Conservation (phyloP, 1,140 invertebrate genomes). For the Drosophila mayri region DNA sequence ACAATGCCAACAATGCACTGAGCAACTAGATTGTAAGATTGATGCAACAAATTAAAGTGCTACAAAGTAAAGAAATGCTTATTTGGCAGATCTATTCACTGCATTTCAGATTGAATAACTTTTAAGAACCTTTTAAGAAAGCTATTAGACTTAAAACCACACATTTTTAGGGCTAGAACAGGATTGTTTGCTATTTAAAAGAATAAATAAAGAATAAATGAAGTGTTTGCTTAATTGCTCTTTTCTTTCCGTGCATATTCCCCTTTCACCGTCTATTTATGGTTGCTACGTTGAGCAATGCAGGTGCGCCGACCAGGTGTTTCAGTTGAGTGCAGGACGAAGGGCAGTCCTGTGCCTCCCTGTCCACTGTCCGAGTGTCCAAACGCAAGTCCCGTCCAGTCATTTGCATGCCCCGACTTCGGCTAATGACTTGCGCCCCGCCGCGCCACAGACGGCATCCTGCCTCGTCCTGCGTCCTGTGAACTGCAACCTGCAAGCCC, state of each 20-base stretch:
- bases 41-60: background rate
- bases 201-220: too few species aligned
- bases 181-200: background rate
- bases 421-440: conserved; percentile 44
- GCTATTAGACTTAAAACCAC: background rate
- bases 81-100: background rate
- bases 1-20: conserved; percentile 21
- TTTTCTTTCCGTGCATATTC: conserved; percentile 11
- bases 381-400: conserved; percentile 33
- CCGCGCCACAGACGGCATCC: conserved; percentile 11
- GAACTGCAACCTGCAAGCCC: background rate
- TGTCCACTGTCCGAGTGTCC: conserved; percentile 9
- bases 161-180: background rate
- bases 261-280: conserved; percentile 58
- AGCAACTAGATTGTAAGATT: background rate
- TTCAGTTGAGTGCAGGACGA: background rate
- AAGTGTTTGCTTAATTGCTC: too few species aligned
- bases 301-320: conserved; percentile 26
- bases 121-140: background rate
- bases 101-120: background rate
- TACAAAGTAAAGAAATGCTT: background rate
- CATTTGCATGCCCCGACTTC: conserved; percentile 62
- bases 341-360: background rate
- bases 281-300: conserved; percentile 22
- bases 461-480: background rate